These are phyloP conservation scores for Xestobium rufovillosum DNA, from an alignment of 2,888 invertebrate genomes.

Conservation along the genomic window DNA sequence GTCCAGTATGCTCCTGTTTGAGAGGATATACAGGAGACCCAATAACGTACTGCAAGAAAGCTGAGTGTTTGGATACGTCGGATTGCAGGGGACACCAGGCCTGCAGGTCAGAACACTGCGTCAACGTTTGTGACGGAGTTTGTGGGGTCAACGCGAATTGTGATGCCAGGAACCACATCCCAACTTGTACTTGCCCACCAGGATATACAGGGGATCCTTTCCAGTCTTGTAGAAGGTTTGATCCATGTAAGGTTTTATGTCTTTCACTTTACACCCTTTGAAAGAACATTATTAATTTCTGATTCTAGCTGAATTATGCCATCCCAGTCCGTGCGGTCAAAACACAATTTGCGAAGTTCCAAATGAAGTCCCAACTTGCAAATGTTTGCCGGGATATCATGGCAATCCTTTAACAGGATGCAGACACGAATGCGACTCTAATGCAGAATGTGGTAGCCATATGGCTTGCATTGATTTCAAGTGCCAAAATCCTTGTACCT, in stretches of 20 bases:
- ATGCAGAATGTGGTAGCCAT: slow-evolving; percentile 62
- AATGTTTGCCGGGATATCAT: slow-evolving; percentile 66
- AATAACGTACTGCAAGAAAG: slow-evolving; percentile 56
- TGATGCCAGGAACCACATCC: slow-evolving; percentile 67
- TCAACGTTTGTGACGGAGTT: slow-evolving; percentile 69
- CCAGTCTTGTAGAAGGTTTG: slow-evolving; percentile 59
- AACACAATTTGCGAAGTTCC: slow-evolving; percentile 77
- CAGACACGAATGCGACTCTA: slow-evolving; percentile 74
- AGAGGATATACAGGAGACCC: slow-evolving; percentile 77
- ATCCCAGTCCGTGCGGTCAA: slow-evolving; percentile 71
- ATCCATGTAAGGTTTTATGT: slow-evolving; percentile 56
- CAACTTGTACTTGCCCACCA: slow-evolving; percentile 69
- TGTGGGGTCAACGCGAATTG: slow-evolving; percentile 74
- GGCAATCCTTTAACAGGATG: slow-evolving; percentile 74
- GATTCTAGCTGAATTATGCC: slow-evolving; percentile 71
- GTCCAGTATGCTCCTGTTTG: slow-evolving; percentile 74
- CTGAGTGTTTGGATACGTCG: slow-evolving; percentile 53
- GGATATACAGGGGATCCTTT: slow-evolving; percentile 78
- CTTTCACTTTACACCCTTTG: slow-evolving; percentile 8
- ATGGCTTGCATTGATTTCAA: slow-evolving; percentile 68
- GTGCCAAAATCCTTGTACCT: slow-evolving; percentile 71
- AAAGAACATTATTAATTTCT: background rate
- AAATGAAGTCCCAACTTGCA: slow-evolving; percentile 70
- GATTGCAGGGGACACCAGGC: slow-evolving; percentile 67
- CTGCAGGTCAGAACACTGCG: slow-evolving; percentile 69